Conservation (phyloP, 2,797 vertebrate genomes). For the Petrocephalus sullivani region DNA sequence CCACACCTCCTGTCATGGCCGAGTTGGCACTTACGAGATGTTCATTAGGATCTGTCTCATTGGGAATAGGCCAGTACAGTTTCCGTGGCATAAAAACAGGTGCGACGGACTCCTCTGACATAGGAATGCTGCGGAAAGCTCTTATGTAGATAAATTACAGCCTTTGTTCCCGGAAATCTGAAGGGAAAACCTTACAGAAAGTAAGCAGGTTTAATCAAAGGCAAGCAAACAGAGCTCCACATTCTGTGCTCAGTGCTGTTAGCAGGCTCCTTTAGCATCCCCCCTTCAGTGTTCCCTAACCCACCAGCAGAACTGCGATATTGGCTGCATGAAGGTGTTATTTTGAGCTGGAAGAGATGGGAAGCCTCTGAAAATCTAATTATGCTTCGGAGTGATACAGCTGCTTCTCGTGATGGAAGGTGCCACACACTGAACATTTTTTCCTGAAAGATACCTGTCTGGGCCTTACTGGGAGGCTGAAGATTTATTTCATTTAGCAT, state of each 20-base stretch:
- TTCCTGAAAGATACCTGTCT: conserved; percentile 16
- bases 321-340: not conserved
- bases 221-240: conserved; percentile 44
- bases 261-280: not conserved
- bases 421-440: not conserved
- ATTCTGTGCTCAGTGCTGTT: conserved; percentile 29
- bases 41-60: not conserved
- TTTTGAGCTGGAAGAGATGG: not conserved
- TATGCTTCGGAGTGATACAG: not conserved
- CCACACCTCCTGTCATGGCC: not conserved
- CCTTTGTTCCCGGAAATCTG: not conserved
- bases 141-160: not conserved
- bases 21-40: not conserved
- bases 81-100: not conserved
- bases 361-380: conserved; percentile 15
- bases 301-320: not conserved
- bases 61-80: not conserved
- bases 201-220: not conserved
- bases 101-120: not conserved
- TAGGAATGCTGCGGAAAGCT: not conserved
- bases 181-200: not conserved
- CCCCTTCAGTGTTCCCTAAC: not conserved
- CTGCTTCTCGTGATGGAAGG: not conserved
- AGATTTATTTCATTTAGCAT: conserved; percentile 2
- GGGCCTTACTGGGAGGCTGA: not conserved